Evolutionary conservation across 2,888 invertebrate species (phyloP).

Genomic region (Diploptera punctata): DNA sequence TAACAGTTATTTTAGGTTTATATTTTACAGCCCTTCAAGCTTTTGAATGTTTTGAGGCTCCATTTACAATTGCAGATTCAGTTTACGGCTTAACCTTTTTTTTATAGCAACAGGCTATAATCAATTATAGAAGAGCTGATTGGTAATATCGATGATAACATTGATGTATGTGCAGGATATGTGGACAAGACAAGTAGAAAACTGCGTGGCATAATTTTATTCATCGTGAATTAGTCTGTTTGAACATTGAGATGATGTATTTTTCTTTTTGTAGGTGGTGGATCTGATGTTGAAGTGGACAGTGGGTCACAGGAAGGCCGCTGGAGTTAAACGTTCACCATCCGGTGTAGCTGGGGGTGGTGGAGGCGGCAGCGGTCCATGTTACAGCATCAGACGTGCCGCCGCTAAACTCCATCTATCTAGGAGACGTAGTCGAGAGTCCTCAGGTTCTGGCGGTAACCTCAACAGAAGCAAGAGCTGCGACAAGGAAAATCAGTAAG

Average conservation of each 20-base stretch:
- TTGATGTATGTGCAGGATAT: neutral
- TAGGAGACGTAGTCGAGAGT: conserved; percentile 12
- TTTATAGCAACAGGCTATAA: no score
- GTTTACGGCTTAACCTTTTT: no score
- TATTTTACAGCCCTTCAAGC: no score
- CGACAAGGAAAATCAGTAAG: conserved; percentile 34
- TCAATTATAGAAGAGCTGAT: no score
- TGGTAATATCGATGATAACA: no score
- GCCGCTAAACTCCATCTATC: conserved; percentile 38
- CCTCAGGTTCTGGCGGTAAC: neutral
- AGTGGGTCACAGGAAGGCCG: conserved; percentile 46
- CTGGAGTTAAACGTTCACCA: conserved; percentile 32
- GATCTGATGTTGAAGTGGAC: conserved; percentile 51
- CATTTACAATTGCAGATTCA: no score
- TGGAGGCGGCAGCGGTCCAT: conserved; percentile 38
- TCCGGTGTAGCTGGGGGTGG: conserved; percentile 28
- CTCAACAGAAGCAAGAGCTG: neutral
- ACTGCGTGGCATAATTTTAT: no score
- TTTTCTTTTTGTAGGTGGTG: neutral
- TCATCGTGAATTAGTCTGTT: no score
- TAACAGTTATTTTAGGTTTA: no score
- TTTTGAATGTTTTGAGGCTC: no score
- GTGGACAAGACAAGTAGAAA: neutral
- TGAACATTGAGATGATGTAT: no score
- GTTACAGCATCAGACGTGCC: conserved; percentile 41